Conservation (phyloP, 2,888 invertebrate species). For the Eristalis arbustorum region DNA sequence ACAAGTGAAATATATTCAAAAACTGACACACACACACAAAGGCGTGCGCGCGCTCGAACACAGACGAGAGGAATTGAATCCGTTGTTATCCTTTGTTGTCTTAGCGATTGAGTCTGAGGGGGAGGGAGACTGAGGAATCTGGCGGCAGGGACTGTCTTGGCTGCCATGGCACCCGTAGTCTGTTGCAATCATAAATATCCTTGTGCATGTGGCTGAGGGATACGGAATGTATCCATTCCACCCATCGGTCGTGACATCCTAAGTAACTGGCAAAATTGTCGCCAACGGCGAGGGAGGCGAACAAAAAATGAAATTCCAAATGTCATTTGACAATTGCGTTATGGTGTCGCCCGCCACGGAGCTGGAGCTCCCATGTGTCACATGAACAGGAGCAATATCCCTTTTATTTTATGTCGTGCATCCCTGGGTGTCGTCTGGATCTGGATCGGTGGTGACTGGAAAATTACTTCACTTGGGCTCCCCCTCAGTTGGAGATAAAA, state of each 20-base stretch:
- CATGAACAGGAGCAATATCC: constrained; percentile 55
- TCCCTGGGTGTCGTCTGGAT: constrained; percentile 23
- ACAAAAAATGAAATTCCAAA: constrained; percentile 63
- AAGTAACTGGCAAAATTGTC: constrained; percentile 54
- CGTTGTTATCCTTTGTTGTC: constrained; percentile 24
- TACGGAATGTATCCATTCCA: constrained; percentile 26
- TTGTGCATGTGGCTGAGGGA: constrained; percentile 10
- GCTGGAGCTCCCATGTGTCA: constrained; percentile 23
- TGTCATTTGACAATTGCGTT: constrained; percentile 63
- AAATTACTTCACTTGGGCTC: constrained; percentile 43
- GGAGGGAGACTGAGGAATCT: constrained; percentile 18
- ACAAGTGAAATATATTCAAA: constrained; percentile 34
- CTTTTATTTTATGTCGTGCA: constrained; percentile 44
- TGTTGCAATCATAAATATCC: constrained; percentile 54
- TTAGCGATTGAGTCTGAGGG: constrained; percentile 39
- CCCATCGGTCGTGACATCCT: constrained; percentile 35
- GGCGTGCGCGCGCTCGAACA: not conserved
- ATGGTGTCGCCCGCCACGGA: constrained; percentile 7
- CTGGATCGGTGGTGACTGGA: constrained; percentile 23
- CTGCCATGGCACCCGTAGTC: not conserved
- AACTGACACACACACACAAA: too few relatives aligned
- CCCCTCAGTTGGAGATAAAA: not conserved
- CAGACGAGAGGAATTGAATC: not conserved
- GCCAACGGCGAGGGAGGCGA: not conserved
- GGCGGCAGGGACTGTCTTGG: not conserved